Evolutionary conservation across 2,888 invertebrate genomes (phyloP), one percentile per base, ranked within the genome.

Genomic region (Amblyteles armatorius): DNA sequence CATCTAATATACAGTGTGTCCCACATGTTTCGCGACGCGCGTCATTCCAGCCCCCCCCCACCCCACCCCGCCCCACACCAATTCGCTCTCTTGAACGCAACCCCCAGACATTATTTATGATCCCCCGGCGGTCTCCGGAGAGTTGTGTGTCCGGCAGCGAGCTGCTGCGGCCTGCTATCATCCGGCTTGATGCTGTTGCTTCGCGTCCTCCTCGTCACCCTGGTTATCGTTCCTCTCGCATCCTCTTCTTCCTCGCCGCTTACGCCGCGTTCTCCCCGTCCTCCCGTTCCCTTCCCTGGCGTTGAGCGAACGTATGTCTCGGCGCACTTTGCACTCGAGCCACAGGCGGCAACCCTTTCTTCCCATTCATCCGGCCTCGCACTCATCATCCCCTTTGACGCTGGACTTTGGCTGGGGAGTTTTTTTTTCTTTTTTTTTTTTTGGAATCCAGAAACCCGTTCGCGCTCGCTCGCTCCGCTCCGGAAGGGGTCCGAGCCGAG

Each of bases 1-100:
- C 84, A 84, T 84, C 74, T 84, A 82, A 84, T 84, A 84, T 85
- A 83, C 73, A 78, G 81, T 79, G 68, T 88, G 89, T 89, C 88
- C 89, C 89, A 88, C 90, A 89, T 91, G 91, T 91, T 90, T 87
- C 88, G 81, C 87, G 86, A 89, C 83, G 87, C 87, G 87, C 88
- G 86, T 87, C 88, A 87, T 87, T 86, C 85, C 79, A 83, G 82
- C 83, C 88, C 87, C 57, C 55, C 13, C 40, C 57, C 19, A 22
- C 67, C 22, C 40, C 29, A 63, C 19, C 55, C 55, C 36, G 63
- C 40, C n/a, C 40, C 63, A 33, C 50, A 16, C 69, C 40, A 63
- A 63, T 73, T 77, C 67, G 65, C 77, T 83, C 33, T 76, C 60
- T 82, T 60, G 76, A 36, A 48, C 73, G 33, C 76, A 72, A 57